Base-by-base conservation (phyloP, 2,113 vertebrate species). In the Puntigrus tetrazona region DNA sequence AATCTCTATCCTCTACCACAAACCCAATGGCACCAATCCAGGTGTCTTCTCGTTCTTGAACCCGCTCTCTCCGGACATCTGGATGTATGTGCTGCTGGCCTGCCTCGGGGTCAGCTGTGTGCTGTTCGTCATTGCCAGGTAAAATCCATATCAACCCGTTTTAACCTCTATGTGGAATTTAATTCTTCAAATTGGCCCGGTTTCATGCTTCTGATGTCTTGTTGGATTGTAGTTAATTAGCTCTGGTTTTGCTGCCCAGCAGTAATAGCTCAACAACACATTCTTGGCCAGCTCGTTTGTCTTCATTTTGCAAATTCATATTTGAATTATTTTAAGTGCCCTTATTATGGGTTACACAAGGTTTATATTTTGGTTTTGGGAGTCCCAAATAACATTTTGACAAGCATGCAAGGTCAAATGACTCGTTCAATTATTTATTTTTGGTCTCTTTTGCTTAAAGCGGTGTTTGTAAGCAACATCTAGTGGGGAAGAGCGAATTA, bases 81-180 rank as follows among this genome's bases (percentile, higher is more conserved):
- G 98, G 98, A 98, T 98, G 97, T 99, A 99, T 1, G 97, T 99
- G 57, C 93, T 99, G 70, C 93, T 99, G 89, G 97, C 98, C 81
- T 99, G 98, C 91, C 94, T 99, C 2, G 98, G 97, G 52, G 98
- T 99, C 92, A 99, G 98, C 88, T 99, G 98, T 86, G 97, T 99
- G 22, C 96, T 99, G 82, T 99, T 99, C 86, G 98, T 99, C 88
- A 98, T 99, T 5, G 98, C 98, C 89, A 98, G 98, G 98, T 99
- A 95, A 95, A 88, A 25, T 5, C 18, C 34, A 36, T 14, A 45
- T 13, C 7, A 59, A 78, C 75, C 13, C 7, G 22, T 52, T 76
- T 31, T 3, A 31, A 52, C 34, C 27, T 57, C 43, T 38, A 10
- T 20, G 22, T 31, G 34, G 14, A 55, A 36, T n/a, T 50, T 2